A percentile compares a stretch with the other conserved stretches of the same genome.
These are phyloP conservation scores for Limosa lapponica DNA, from an alignment of 2,797 vertebrate genomes.

Conservation along the genomic window DNA sequence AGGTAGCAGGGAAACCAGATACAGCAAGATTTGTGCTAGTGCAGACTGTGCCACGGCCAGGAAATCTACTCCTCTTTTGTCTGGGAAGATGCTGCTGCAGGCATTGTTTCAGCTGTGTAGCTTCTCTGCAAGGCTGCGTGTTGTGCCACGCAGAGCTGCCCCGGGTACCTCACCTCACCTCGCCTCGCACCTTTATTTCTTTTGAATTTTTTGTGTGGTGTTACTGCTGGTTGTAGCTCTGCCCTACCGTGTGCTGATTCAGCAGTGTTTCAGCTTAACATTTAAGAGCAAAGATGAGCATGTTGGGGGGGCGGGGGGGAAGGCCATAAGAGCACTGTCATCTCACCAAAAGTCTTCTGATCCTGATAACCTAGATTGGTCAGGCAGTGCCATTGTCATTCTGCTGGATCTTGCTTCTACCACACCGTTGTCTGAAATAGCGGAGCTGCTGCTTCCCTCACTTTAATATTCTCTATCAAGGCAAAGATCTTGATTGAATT, in stretches of 20 bases:
- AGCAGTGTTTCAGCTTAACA: background rate
- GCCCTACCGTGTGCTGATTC: background rate
- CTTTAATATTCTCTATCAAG: background rate
- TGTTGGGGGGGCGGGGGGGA: accelerated
- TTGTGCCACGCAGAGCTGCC: background rate
- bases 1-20: too few relatives aligned
- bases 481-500: background rate
- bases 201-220: background rate
- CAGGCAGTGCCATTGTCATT: background rate
- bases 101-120: accelerated
- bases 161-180: background rate
- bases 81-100: accelerated
- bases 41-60: accelerated
- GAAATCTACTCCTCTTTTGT: background rate
- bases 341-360: background rate
- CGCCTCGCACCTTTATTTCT: background rate
- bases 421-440: background rate
- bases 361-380: background rate
- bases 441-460: background rate
- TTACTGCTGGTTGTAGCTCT: background rate
- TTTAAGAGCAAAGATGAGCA: background rate
- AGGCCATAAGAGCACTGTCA: background rate
- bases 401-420: background rate
- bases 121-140: accelerated
- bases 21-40: background rate